phyloP scores from a whole-genome alignment of 2,888 invertebrate species.

The Empis stercorea region DNA sequence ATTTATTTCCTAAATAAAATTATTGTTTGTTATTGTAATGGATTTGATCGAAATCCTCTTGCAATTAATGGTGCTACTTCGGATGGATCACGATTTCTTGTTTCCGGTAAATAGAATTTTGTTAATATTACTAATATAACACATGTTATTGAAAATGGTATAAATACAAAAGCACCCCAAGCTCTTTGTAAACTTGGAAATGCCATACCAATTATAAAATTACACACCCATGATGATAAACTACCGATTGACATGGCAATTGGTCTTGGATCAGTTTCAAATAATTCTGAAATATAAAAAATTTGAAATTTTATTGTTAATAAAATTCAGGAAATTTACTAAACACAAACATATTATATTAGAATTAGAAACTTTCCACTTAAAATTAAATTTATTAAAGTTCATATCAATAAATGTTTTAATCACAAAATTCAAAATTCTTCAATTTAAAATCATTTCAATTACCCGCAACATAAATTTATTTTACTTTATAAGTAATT shows the following conservation, averaged over 20 bases:
- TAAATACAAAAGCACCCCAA: constrained; percentile 60
- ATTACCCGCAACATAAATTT: no score
- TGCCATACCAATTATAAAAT: constrained; percentile 71
- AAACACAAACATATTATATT: no score
- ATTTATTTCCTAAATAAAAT: no score
- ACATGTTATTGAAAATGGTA: constrained; percentile 51
- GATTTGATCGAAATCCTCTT: constrained; percentile 45
- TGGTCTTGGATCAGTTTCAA: constrained; percentile 72
- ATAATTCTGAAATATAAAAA: constrained; percentile 48
- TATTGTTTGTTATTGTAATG: background rate
- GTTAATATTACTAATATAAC: constrained; percentile 26
- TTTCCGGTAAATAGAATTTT: constrained; percentile 63
- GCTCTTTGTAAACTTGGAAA: constrained; percentile 51
- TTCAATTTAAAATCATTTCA: no score
- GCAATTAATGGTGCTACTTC: constrained; percentile 50
- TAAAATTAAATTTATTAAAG: no score
- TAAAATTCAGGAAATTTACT: no score
- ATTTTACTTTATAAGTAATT: no score
- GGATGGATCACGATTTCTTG: constrained; percentile 51
- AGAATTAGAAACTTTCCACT: no score
- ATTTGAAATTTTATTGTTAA: no score
- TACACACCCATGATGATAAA: constrained; percentile 66
- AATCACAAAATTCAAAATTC: no score
- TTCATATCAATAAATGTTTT: no score
- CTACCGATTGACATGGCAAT: constrained; percentile 80